A percentile compares a stretch with the other conserved stretches of the same genome.
These are phyloP conservation scores for Neodon shergylaensis DNA, from an alignment of 2,113 vertebrate species.

Conservation along the genomic window DNA sequence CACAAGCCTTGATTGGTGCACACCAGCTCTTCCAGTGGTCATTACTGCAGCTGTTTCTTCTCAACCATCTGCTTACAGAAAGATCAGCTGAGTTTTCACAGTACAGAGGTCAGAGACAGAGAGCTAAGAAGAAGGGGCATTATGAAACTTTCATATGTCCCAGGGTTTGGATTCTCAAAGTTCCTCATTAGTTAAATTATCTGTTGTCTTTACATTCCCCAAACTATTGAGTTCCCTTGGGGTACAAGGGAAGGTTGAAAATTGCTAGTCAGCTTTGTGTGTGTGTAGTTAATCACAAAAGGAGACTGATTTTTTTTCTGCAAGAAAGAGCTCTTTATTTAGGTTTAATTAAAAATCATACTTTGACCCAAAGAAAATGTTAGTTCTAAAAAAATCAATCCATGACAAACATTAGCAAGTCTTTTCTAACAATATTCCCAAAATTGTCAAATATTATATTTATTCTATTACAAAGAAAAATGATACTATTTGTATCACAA, in stretches of 20 bases:
- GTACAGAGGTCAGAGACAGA: neutral
- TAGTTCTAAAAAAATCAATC: neutral
- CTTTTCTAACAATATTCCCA: neutral
- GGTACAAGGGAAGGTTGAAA: neutral
- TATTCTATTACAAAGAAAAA: neutral
- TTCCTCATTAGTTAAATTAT: constrained; percentile 44
- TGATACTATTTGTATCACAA: neutral
- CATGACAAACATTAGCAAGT: neutral
- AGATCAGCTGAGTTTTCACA: neutral
- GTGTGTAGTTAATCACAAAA: neutral
- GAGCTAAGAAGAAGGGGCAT: neutral
- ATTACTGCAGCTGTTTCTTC: neutral
- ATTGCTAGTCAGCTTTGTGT: neutral
- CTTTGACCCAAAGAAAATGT: neutral
- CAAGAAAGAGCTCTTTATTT: neutral
- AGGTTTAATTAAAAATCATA: neutral
- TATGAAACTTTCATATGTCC: neutral
- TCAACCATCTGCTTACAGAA: neutral
- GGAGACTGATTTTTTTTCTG: neutral
- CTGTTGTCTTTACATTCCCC: neutral
- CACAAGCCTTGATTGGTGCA: too few relatives aligned
- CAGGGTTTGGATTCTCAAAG: neutral
- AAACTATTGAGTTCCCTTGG: neutral
- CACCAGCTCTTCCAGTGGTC: neutral
- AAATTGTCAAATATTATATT: neutral